Conservation (phyloP, 2,888 invertebrate species). For the Pilophorus perplexus region DNA sequence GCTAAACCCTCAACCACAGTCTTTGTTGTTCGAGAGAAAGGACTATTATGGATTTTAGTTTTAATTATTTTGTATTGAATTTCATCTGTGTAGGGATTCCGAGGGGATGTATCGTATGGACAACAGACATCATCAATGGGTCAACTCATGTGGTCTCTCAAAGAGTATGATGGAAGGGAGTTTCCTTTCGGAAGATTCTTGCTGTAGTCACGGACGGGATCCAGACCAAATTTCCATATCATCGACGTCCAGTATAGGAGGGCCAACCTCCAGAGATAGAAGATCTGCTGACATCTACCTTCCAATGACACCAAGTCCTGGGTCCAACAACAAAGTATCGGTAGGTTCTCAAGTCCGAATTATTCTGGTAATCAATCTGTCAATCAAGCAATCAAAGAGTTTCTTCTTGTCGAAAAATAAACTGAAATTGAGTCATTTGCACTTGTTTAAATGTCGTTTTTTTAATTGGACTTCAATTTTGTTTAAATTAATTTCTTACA, state of each 20-base stretch:
- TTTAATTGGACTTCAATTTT: neutral
- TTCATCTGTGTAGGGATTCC: conserved; percentile 42
- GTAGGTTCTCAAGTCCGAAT: conserved; percentile 55
- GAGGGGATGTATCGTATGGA: conserved; percentile 43
- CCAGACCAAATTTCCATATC: conserved; percentile 63
- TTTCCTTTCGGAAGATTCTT: conserved; percentile 58
- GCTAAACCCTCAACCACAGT: no score
- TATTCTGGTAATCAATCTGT: no score
- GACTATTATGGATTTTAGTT: no score
- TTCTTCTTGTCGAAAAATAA: no score
- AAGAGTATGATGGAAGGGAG: conserved; percentile 59
- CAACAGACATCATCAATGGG: conserved; percentile 44
- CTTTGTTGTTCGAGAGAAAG: no score
- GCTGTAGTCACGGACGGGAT: conserved; percentile 53
- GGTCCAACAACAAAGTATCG: conserved; percentile 63
- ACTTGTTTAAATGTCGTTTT: no score
- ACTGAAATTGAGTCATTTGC: no score
- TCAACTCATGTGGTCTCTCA: conserved; percentile 50
- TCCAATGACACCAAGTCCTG: conserved; percentile 61
- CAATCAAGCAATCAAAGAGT: no score
- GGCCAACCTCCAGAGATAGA: conserved; percentile 52
- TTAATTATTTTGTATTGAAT: no score
- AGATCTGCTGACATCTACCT: conserved; percentile 55
- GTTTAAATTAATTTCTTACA: conserved; percentile 52
- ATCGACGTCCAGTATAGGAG: conserved; percentile 60